These are phyloP conservation scores for Pheosia tremula DNA, from an alignment of 2,888 invertebrate genomes.

Conservation along the genomic window DNA sequence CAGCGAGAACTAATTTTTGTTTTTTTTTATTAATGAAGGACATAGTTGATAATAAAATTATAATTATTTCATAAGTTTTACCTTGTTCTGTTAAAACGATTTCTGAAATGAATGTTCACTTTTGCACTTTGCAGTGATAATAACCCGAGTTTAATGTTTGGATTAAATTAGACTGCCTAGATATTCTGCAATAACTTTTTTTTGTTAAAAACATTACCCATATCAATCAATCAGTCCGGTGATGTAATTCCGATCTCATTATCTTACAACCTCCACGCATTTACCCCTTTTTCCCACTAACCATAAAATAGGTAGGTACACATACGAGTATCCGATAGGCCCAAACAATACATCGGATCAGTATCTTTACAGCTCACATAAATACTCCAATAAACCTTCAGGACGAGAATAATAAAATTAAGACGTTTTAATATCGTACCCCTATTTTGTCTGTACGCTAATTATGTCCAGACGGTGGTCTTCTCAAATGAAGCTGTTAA, in stretches of 20 bases:
- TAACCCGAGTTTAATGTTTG: not conserved
- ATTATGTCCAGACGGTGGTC: slow-evolving; percentile 68
- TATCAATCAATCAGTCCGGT: not conserved
- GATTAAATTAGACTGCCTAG: not conserved
- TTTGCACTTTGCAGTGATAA: too few relatives aligned
- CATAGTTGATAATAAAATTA: too few relatives aligned
- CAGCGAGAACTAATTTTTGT: too few relatives aligned
- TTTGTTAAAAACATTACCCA: not conserved
- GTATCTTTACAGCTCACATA: slow-evolving; percentile 64
- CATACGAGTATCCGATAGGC: slow-evolving; percentile 15
- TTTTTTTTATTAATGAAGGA: too few relatives aligned
- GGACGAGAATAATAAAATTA: slow-evolving; percentile 76
- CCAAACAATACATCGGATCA: slow-evolving; percentile 13
- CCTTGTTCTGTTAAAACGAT: too few relatives aligned
- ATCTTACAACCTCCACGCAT: not conserved
- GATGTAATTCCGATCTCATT: not conserved
- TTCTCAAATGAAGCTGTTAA: slow-evolving; percentile 81
- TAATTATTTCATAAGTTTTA: too few relatives aligned
- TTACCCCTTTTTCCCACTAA: not conserved
- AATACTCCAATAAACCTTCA: slow-evolving; percentile 64
- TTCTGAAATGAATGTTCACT: too few relatives aligned
- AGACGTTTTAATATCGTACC: slow-evolving; percentile 80
- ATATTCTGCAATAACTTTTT: not conserved
- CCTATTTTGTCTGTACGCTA: slow-evolving; percentile 76
- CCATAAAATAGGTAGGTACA: slow-evolving; percentile 1